These are phyloP conservation scores for Grallaria varia DNA, from an alignment of 2,113 vertebrate species.

Conservation along the genomic window DNA sequence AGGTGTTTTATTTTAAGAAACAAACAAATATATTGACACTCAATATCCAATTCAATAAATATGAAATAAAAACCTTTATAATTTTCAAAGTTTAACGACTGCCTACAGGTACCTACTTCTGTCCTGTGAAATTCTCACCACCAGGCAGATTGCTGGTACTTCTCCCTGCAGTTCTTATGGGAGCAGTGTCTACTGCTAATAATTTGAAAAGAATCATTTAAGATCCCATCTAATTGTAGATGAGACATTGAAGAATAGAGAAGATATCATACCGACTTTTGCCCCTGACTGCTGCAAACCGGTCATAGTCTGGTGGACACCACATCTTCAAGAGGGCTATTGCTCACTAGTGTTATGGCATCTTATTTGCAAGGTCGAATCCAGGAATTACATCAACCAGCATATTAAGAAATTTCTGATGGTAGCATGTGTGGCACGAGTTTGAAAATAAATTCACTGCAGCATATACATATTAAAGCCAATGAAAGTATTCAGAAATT, in stretches of 20 bases:
- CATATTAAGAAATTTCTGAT: background rate
- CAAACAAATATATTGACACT: background rate
- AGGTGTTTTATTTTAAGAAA: slow-evolving; percentile 42
- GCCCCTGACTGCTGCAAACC: background rate
- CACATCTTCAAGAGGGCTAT: background rate
- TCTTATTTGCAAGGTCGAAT: background rate
- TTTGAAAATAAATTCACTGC: background rate
- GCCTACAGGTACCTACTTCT: background rate
- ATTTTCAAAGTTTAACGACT: background rate
- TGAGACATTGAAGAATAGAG: background rate
- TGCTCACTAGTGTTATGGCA: background rate
- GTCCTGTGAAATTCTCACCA: background rate
- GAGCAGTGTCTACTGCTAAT: background rate
- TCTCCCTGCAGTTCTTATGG: background rate
- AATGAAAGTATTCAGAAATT: background rate
- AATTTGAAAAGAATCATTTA: background rate
- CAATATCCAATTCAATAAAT: background rate
- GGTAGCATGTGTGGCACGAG: background rate
- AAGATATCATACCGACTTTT: background rate
- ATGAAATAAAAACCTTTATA: background rate
- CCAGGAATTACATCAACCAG: background rate
- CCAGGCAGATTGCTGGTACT: background rate
- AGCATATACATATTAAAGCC: background rate
- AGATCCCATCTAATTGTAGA: background rate
- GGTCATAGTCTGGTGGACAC: background rate